These are phyloP conservation scores for Oreochromis tanganicae DNA, from an alignment of 2,113 vertebrate species.

Conservation along the genomic window DNA sequence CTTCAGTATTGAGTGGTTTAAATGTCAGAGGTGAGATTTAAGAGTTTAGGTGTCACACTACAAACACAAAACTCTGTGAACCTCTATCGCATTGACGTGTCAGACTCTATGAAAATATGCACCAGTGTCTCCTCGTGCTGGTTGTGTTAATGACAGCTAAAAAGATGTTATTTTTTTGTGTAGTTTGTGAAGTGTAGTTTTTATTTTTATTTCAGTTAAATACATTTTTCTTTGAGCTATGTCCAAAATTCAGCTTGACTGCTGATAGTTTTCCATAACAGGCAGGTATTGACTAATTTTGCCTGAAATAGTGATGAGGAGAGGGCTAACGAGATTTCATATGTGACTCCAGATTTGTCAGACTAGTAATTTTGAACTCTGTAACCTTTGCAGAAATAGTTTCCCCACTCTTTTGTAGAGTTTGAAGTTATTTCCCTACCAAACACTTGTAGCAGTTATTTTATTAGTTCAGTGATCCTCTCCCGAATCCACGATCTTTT, in stretches of 20 bases:
- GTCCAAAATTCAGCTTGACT: not conserved
- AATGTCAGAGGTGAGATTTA: not conserved
- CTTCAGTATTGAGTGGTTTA: not conserved
- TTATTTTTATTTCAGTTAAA: not conserved
- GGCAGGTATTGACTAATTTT: not conserved
- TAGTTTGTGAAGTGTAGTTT: not conserved
- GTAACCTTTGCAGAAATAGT: not conserved
- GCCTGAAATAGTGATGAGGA: not conserved
- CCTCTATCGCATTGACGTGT: not conserved
- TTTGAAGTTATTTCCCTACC: not conserved
- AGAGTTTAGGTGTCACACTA: not conserved
- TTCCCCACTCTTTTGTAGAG: not conserved
- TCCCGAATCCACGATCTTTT: not conserved
- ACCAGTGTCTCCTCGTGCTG: not conserved
- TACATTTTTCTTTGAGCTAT: not conserved
- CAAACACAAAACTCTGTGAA: not conserved
- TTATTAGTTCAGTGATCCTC: not conserved
- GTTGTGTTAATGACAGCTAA: not conserved
- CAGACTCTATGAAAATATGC: not conserved
- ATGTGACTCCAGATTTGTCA: fast-evolving
- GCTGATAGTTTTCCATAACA: not conserved
- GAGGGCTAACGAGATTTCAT: not conserved
- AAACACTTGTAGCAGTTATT: not conserved
- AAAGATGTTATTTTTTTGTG: not conserved
- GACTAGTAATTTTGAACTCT: not conserved